A percentile compares a stretch with the other conserved stretches of the same genome.
These are phyloP conservation scores for Drosophila sproati DNA, from an alignment of 1,140 invertebrate genomes.

Conservation along the genomic window DNA sequence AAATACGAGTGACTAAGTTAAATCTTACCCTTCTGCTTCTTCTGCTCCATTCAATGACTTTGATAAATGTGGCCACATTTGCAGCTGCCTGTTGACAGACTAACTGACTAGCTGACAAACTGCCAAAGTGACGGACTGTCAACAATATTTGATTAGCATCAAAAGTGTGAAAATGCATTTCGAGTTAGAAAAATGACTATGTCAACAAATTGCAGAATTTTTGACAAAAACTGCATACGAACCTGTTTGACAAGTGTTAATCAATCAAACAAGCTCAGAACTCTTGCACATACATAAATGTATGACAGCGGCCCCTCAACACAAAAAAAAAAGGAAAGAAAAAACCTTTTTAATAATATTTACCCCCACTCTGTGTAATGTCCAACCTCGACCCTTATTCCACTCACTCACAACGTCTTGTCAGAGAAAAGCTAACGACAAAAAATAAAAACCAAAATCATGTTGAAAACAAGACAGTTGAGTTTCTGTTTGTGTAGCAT, in stretches of 20 bases:
- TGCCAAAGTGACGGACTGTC: constrained; percentile 52
- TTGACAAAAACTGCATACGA: constrained; percentile 44
- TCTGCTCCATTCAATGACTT: constrained; percentile 47
- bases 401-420: constrained; percentile 53
- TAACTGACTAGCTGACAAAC: constrained; percentile 7
- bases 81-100: constrained; percentile 16
- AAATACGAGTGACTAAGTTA: constrained; percentile 42
- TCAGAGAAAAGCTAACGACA: constrained; percentile 44
- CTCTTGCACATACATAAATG: constrained; percentile 38
- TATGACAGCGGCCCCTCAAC: constrained; percentile 58
- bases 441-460: constrained; percentile 28
- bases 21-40: constrained; percentile 10
- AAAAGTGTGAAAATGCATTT: constrained; percentile 61
- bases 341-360: constrained; percentile 81
- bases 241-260: constrained; percentile 74
- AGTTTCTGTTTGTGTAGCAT: neutral
- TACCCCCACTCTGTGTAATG: constrained; percentile 12
- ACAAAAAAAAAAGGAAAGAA: neutral
- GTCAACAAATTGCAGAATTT: constrained; percentile 55
- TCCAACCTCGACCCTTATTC: constrained; percentile 39
- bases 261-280: constrained; percentile 65
- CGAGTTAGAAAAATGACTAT: constrained; percentile 47
- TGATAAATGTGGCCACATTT: constrained; percentile 63
- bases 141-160: constrained; percentile 66
- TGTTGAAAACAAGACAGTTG: constrained; percentile 26